Base-by-base conservation (phyloP, 2,797 vertebrate genomes). In the Microhierax caerulescens region DNA sequence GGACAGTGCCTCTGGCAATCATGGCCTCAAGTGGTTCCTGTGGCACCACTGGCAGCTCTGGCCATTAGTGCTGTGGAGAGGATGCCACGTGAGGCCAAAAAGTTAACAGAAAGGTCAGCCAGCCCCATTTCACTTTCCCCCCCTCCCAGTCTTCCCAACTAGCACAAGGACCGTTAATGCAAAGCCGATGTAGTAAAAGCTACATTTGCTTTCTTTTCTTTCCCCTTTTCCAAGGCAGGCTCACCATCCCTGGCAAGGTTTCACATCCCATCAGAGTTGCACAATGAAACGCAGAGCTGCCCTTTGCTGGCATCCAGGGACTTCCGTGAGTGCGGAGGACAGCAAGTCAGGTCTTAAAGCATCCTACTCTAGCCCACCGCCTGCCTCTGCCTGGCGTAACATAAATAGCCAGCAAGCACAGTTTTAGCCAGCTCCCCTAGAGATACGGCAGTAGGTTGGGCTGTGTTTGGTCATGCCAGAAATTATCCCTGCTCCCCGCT, bases 401-500 rank as follows among this genome's bases (percentile, higher is more conserved):
- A 68, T 12, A 85, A 64, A 37, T 8, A 67, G 14, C 11, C 45
- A 70, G 22, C 9, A 83, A 41, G 51, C n/a, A 39, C 28, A 22
- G 17, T 22, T 41, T 60, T 0, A 10, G n/a, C 39, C 19, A 60
- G 24, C 11, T 50, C 4, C 28, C 27, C 36, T 20, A 24, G 36
- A 22, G 30, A 25, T 50, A 32, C 13, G 18, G 6, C 32, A 37
- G 13, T 27, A 41, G 43, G 16, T 32, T 2, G 1, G 13, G 16
- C 13, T 75, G 37, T 39, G 11, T 32, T 85, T 30, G 47, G 8
- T 53, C 7, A 2, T 16, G n/a, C 10, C 45, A 75, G 47, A 75
- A 67, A 10, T 57, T n/a, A 43, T 21, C 17, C 13, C 25, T 4
- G 3, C 8, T 41, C 23, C 24, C 41, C 0, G 1, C 10, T 63